Percentiles rank a stretch among this genome's conserved stretches.
phyloP scores from a whole-genome alignment of 2,888 invertebrate genomes.

The Drosophila infuscata region DNA sequence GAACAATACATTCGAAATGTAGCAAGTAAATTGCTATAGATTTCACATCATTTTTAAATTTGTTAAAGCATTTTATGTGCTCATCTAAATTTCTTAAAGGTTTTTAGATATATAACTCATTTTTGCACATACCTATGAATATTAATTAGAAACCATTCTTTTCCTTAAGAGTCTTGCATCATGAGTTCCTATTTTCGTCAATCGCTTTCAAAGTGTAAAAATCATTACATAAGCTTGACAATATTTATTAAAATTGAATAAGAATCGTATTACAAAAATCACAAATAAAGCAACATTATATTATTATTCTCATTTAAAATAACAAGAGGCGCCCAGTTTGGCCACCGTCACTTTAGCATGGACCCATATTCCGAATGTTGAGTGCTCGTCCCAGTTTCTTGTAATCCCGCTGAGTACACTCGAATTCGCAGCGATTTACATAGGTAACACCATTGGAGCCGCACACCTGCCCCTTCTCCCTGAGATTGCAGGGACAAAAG shows the following conservation, averaged over 20 bases:
- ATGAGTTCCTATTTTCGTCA: neutral
- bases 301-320: neutral
- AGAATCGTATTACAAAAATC: neutral
- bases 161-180: neutral
- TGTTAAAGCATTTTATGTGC: no score
- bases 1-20: neutral
- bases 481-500: constrained; percentile 93
- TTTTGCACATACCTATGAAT: neutral
- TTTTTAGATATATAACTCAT: neutral
- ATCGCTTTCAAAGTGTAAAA: neutral
- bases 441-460: constrained; percentile 96
- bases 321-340: neutral
- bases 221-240: neutral
- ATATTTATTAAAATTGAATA: neutral
- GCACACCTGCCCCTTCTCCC: constrained; percentile 93
- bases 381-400: constrained; percentile 73
- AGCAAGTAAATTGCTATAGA: neutral
- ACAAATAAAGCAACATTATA: neutral
- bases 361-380: constrained; percentile 66
- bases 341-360: constrained; percentile 50
- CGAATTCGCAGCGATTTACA: constrained; percentile 98
- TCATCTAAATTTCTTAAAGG: neutral
- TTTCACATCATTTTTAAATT: neutral
- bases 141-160: neutral
- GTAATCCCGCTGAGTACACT: constrained; percentile 88